phyloP scores from a whole-genome alignment of 2,888 invertebrate genomes.

The Luperina nickerlii region DNA sequence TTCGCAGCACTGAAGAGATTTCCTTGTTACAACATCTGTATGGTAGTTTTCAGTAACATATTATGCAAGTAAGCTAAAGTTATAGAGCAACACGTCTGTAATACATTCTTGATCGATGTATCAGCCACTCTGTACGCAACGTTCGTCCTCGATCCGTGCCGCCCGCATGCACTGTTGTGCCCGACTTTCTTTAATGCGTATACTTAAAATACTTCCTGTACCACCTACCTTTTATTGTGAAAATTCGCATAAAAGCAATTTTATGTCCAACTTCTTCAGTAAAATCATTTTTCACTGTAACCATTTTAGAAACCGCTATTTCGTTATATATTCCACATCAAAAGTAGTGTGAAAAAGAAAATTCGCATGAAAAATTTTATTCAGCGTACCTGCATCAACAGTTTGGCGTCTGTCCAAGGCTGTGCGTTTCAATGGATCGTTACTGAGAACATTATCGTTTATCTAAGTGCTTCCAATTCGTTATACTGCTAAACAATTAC shows the following conservation, averaged over 20 bases:
- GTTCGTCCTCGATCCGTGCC: conserved; percentile 55
- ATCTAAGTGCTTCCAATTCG: conserved; percentile 69
- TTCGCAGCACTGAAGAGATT: conserved; percentile 32
- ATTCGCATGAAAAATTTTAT: conserved; percentile 42
- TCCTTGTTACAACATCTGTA: conserved; percentile 43
- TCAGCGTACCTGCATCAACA: conserved; percentile 73
- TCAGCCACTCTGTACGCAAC: conserved; percentile 67
- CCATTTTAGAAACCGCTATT: not conserved
- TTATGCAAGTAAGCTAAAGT: conserved; percentile 72
- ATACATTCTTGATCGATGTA: conserved; percentile 79
- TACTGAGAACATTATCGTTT: conserved; percentile 74
- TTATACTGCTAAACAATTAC: conserved; percentile 64
- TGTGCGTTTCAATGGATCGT: conserved; percentile 81
- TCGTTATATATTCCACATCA: conserved; percentile 16
- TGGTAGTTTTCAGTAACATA: conserved; percentile 54
- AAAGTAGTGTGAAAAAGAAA: conserved; percentile 34
- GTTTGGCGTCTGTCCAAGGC: conserved; percentile 81
- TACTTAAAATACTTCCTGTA: conserved; percentile 43
- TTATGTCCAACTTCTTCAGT: not conserved
- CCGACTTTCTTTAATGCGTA: conserved; percentile 60
- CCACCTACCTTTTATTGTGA: not conserved
- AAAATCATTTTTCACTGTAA: not conserved
- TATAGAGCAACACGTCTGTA: conserved; percentile 71
- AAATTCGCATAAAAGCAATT: conserved; percentile 4
- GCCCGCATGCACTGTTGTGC: conserved; percentile 55